A percentile compares a stretch with the other conserved stretches of the same genome.
Conservation (phyloP, 2,113 vertebrate species). For the Sphyrna mokarran region DNA sequence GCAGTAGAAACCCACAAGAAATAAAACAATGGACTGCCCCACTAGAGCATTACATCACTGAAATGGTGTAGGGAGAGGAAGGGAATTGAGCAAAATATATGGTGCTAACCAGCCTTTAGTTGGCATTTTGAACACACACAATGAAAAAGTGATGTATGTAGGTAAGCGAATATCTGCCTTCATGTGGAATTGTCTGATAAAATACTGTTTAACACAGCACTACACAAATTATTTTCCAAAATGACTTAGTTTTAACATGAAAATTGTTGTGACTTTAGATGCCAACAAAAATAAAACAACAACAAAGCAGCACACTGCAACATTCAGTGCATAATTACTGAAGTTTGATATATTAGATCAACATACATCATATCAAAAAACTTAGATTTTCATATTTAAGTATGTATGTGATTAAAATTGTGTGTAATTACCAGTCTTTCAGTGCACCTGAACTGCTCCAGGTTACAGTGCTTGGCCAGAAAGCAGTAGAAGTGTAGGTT, state of each 20-base stretch:
- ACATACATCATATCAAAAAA: neutral
- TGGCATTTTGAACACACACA: neutral
- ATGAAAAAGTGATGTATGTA: neutral
- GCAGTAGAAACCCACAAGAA: neutral
- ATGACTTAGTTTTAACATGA: no score
- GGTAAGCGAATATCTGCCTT: neutral
- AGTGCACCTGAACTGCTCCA: neutral
- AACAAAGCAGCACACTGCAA: neutral
- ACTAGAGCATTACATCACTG: neutral
- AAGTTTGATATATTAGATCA: no score
- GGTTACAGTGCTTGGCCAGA: neutral
- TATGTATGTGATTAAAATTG: neutral
- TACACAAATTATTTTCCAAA: neutral
- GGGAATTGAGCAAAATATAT: neutral
- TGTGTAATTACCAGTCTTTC: neutral
- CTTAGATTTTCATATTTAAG: no score
- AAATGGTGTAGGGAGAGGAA: neutral
- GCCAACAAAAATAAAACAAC: neutral
- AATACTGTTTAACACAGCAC: neutral
- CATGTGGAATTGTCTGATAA: neutral
- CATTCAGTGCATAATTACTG: neutral
- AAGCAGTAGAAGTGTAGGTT: neutral
- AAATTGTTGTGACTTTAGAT: neutral
- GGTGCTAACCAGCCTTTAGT: neutral
- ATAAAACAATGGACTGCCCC: neutral